phyloP scores from a whole-genome alignment of 2,113 vertebrate species.

The Actenoides hombroni region DNA sequence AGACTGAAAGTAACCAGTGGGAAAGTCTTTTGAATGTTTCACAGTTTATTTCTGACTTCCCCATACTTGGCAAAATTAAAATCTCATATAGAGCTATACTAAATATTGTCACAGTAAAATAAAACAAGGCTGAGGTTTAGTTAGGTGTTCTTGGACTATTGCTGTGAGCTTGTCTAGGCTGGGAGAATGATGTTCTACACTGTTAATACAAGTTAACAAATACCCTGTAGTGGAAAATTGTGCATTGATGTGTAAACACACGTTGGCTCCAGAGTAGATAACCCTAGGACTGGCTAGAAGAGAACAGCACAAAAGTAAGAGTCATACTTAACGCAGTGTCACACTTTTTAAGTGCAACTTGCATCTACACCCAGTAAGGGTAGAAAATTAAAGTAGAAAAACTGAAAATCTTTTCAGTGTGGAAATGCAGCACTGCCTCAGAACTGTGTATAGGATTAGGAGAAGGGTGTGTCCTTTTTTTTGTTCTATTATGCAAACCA shows the following conservation, averaged over 20 bases:
- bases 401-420: not conserved
- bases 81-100: not conserved
- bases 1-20: not conserved
- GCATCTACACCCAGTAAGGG: not conserved
- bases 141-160: not conserved
- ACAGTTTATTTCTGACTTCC: not conserved
- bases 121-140: not conserved
- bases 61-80: not conserved
- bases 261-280: not conserved
- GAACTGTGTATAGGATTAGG: not conserved
- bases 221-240: not conserved
- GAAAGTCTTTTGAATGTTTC: not conserved
- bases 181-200: not conserved
- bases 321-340: not conserved
- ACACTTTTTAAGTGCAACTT: not conserved
- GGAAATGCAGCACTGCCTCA: not conserved
- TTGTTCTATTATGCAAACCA: constrained; percentile 55
- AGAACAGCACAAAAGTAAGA: not conserved
- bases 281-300: not conserved
- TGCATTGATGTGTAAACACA: not conserved
- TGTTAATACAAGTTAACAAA: not conserved
- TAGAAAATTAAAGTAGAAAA: not conserved
- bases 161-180: not conserved
- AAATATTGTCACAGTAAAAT: not conserved
- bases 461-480: constrained; percentile 51